Evolutionary conservation across 2,113 vertebrate genomes (phyloP).

Genomic region (Ctenomys sociabilis): DNA sequence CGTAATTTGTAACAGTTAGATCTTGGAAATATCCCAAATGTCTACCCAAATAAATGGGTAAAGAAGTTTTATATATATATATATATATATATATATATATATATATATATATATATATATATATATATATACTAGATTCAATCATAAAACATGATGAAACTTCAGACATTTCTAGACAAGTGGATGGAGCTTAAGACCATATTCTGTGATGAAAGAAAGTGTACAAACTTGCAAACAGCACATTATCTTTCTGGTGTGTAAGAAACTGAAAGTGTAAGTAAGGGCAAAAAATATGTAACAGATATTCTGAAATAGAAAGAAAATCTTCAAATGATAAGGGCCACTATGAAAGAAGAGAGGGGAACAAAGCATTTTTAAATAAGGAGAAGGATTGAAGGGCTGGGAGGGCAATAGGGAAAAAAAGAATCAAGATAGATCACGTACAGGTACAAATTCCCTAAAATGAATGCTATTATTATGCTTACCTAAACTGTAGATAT

Average conservation of each 20-base stretch:
- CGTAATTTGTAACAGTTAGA: neutral
- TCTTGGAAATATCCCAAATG: neutral
- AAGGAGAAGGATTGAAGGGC: neutral
- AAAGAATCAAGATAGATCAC: neutral
- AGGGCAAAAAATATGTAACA: neutral
- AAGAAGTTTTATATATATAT: too few relatives aligned
- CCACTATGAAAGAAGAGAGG: neutral
- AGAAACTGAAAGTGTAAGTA: neutral
- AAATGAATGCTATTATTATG: too few relatives aligned
- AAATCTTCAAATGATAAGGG: neutral
- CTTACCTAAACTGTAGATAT: too few relatives aligned
- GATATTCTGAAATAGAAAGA: neutral
- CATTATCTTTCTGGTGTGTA: neutral
- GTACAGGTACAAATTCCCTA: neutral
- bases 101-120: too few relatives aligned
- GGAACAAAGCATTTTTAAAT: neutral
- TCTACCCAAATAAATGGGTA: neutral
- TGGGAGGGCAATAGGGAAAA: neutral
- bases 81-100: too few relatives aligned
- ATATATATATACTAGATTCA: neutral
- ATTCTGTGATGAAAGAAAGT: neutral
- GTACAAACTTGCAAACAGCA: neutral
- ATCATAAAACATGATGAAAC: neutral
- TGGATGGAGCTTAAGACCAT: neutral
- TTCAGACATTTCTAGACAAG: neutral